These are phyloP conservation scores for Sebastes schlegelii DNA, from an alignment of 2,113 vertebrate species.

Conservation along the genomic window DNA sequence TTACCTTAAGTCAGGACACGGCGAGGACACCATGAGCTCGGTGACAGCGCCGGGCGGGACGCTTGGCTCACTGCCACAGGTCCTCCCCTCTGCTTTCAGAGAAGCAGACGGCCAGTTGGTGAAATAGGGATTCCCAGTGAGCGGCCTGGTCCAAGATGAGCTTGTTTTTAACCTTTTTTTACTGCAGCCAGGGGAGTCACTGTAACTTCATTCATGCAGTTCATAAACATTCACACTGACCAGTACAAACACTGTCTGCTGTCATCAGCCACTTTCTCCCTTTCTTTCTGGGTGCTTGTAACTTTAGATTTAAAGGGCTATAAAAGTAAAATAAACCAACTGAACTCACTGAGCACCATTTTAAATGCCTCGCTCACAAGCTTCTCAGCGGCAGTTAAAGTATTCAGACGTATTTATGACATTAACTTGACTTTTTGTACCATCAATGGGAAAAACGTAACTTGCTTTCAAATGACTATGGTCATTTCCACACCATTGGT, in stretches of 20 bases:
- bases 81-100: slow-evolving; percentile 42
- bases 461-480: background rate
- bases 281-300: background rate
- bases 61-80: slow-evolving; percentile 64
- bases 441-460: background rate
- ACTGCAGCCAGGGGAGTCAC: background rate
- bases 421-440: too few relatives aligned
- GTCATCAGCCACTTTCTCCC: background rate
- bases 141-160: slow-evolving; percentile 12
- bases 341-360: background rate
- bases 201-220: background rate
- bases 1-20: slow-evolving; percentile 87
- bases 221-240: background rate
- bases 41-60: slow-evolving; percentile 38
- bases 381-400: background rate
- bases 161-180: slow-evolving; percentile 15
- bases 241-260: background rate
- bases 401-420: background rate
- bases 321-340: too few relatives aligned
- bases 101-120: slow-evolving; percentile 43
- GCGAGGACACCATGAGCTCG: slow-evolving; percentile 69
- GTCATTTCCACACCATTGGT: background rate
- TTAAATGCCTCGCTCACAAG: background rate
- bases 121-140: slow-evolving; percentile 46
- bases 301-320: background rate